Percentiles rank a stretch among this genome's conserved stretches.
Conservation (phyloP, 2,888 invertebrate genomes). For the Caenorhabditis parvicauda region DNA sequence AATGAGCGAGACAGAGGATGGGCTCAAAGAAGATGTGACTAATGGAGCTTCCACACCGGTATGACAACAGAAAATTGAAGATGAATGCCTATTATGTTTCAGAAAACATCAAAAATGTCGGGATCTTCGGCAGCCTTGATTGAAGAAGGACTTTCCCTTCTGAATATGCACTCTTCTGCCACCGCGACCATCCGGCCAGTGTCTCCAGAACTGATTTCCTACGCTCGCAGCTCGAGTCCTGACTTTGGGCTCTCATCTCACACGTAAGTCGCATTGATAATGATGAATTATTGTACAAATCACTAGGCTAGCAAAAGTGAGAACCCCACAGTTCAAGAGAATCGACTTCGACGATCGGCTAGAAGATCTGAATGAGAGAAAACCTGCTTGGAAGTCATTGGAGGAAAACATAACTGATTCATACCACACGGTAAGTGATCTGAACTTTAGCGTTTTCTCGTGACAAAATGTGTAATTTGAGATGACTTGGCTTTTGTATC, state of each 20-base stretch:
- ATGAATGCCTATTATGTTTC: background rate
- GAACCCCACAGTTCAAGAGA: slow-evolving; percentile 36
- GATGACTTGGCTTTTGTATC: too few species aligned
- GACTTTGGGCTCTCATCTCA: slow-evolving; percentile 16
- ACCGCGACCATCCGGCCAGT: slow-evolving; percentile 29
- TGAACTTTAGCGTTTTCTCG: too few species aligned
- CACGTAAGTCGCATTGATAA: slow-evolving; percentile 13
- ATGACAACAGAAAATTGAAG: background rate
- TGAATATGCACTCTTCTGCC: slow-evolving; percentile 26
- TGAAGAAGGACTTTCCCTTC: slow-evolving; percentile 27
- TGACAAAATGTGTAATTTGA: background rate
- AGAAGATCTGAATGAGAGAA: slow-evolving; percentile 40
- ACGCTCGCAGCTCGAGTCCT: slow-evolving; percentile 7
- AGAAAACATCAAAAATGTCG: slow-evolving; percentile 21
- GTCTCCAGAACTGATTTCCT: slow-evolving; percentile 13
- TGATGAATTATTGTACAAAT: background rate
- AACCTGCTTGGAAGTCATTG: slow-evolving; percentile 58
- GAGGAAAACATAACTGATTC: slow-evolving; percentile 56
- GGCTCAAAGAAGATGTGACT: slow-evolving; percentile 5
- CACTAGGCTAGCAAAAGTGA: slow-evolving; percentile 13
- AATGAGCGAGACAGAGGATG: slow-evolving; percentile 30
- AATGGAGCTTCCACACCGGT: background rate
- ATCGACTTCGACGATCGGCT: slow-evolving; percentile 57
- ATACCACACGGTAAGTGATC: slow-evolving; percentile 44
- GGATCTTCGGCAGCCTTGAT: slow-evolving; percentile 22